A percentile compares a stretch with the other conserved stretches of the same genome.
These are phyloP conservation scores for Mimumesa dahlbomi DNA, from an alignment of 2,888 invertebrate genomes.

Conservation along the genomic window DNA sequence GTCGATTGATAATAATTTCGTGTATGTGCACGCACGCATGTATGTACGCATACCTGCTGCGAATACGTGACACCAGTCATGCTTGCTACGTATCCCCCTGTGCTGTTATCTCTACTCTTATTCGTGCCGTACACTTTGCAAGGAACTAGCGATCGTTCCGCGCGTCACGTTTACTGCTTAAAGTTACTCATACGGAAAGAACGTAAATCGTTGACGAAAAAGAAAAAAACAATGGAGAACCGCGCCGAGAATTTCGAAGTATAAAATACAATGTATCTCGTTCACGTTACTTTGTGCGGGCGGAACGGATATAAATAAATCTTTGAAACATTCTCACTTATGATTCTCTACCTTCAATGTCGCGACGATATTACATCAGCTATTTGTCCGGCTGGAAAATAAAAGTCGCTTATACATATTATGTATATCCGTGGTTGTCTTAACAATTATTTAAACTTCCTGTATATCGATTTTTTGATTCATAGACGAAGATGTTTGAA, in stretches of 20 bases:
- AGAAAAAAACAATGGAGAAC: conserved; percentile 19
- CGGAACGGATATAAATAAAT: too few species aligned
- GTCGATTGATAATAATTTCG: conserved; percentile 7
- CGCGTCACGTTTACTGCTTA: conserved; percentile 1
- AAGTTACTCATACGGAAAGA: conserved; percentile 43
- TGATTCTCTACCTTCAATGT: too few species aligned
- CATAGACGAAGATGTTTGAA: too few species aligned
- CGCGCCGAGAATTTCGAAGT: not conserved
- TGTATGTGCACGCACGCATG: conserved; percentile 1
- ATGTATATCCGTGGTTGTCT: too few species aligned
- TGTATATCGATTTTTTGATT: too few species aligned
- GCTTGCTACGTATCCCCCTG: conserved; percentile 14
- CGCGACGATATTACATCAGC: too few species aligned
- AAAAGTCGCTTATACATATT: too few species aligned
- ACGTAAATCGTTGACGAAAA: conserved; percentile 14
- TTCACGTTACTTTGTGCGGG: too few species aligned
- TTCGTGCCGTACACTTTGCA: not conserved
- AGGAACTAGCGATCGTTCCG: not conserved
- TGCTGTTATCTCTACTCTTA: conserved; percentile 15
- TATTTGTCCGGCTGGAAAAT: too few species aligned
- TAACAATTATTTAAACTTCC: too few species aligned
- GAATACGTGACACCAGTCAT: conserved; percentile 39
- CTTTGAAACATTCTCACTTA: too few species aligned
- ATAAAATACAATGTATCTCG: too few species aligned
- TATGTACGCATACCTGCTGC: conserved; percentile 2